Conservation (phyloP, 2,797 vertebrate species). For the Phyllotis vaccarum region DNA sequence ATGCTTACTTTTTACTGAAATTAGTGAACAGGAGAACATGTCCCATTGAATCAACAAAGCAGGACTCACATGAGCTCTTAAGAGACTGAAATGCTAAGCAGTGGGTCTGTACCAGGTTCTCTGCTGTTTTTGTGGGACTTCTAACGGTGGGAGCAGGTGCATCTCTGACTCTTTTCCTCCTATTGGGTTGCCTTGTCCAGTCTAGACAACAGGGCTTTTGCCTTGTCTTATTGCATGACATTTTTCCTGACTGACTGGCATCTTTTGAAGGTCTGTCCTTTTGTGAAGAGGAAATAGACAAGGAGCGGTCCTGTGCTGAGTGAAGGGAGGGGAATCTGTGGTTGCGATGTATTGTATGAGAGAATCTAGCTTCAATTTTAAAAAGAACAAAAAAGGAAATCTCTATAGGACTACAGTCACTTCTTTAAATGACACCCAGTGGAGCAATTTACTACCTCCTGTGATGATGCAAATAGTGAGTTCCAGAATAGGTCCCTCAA, state of each 20-base stretch:
- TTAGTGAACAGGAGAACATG: neutral
- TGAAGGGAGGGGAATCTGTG: neutral
- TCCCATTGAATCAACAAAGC: neutral
- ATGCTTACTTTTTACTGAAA: constrained; percentile 39
- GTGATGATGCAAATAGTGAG: neutral
- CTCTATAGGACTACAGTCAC: neutral
- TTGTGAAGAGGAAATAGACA: neutral
- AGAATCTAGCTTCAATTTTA: neutral
- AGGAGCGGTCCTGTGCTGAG: neutral
- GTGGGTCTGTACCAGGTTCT: neutral
- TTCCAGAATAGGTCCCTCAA: neutral
- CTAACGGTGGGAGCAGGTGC: neutral
- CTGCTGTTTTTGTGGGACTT: neutral
- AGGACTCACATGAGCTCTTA: neutral
- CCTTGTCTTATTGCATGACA: neutral
- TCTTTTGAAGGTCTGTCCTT: neutral
- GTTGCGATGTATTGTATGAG: neutral
- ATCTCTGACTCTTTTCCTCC: neutral
- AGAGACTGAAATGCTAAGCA: neutral
- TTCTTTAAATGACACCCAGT: neutral
- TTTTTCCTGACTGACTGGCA: neutral
- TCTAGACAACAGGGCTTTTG: neutral
- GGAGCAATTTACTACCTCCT: neutral
- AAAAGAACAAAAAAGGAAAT: neutral
- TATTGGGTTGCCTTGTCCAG: neutral